Base-by-base conservation (phyloP, 2,113 vertebrate genomes). In the Rattus rattus region DNA sequence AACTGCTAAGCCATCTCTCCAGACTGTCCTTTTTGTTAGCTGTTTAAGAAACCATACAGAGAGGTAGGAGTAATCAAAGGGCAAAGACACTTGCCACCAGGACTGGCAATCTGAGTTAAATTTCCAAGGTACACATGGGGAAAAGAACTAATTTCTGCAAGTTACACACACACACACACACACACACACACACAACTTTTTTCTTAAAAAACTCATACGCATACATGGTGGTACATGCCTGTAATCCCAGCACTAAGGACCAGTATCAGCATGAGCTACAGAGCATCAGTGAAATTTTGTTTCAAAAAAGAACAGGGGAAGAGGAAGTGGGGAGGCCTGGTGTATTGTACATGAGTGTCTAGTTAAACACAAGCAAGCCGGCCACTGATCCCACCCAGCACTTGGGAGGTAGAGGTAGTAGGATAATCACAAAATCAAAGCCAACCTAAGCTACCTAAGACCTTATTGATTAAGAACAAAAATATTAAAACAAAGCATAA, bases 1-100 rank as follows among this genome's bases (percentile, higher is more conserved):
- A 59, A 39, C 54, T 59, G 11, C 54, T 39, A 22, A n/a, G 36
- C 54, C 54, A 59, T 81, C 54, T 59, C 79, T 81, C 54, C 36
- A 59, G 54, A 20, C 33, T 54, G 75, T 49, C 47, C 36, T 90
- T 72, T n/a, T 92, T 69, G 56, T 26, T 75, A 20, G 43, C 49
- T 92, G 52, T 49, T 92, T 88, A 89, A 93, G 52, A 95, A 94
- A 91, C 22, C 47, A 92, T 6, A 67, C 8, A 63, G 16, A 65
- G 26, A 39, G 26, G 26, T 16, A 47, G 65, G 39, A 65, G 59
- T 14, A 81, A 54, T 81, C 52, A 81, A 36, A 13, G 79, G 36
- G 54, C 12, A 39, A 59, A 59, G 54, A 61, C 20, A 83, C 39
- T 47, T 65, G 26, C 59, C 14, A 85, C 81, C 26, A 85, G 26